phyloP scores from a whole-genome alignment of 2,797 vertebrate species.

The Morelia viridis region DNA sequence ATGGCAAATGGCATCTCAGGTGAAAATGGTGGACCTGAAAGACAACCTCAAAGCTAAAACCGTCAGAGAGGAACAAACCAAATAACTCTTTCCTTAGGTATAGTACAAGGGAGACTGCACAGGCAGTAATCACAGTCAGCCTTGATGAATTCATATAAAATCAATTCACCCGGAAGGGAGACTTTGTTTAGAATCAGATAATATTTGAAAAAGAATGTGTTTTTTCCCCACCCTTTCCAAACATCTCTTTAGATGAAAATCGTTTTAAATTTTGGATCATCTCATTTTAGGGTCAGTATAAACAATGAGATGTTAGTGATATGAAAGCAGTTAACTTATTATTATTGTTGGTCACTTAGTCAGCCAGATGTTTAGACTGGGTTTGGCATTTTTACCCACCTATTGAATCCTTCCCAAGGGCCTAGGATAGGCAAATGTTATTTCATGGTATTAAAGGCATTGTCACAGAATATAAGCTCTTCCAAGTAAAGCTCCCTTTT shows the following conservation, averaged over 20 bases:
- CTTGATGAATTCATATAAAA: background rate
- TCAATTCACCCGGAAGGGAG: background rate
- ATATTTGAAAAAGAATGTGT: background rate
- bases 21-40: constrained; percentile 27
- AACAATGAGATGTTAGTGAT: background rate
- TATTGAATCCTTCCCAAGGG: background rate
- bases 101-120: background rate
- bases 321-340: background rate
- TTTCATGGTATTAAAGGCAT: background rate
- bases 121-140: background rate
- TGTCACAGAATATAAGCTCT: too few species aligned
- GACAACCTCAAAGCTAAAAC: background rate
- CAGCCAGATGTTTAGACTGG: background rate
- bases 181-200: background rate
- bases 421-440: background rate
- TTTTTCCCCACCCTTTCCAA: background rate
- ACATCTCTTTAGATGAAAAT: background rate
- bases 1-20: constrained; percentile 37
- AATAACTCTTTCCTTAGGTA: background rate
- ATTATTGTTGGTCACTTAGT: background rate
- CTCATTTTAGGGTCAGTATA: background rate
- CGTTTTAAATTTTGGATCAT: background rate
- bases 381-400: background rate
- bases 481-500: too few species aligned
- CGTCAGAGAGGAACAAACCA: background rate